Base-by-base conservation (phyloP, 64 coral and sea anemone species). In the Montipora capricornis region DNA sequence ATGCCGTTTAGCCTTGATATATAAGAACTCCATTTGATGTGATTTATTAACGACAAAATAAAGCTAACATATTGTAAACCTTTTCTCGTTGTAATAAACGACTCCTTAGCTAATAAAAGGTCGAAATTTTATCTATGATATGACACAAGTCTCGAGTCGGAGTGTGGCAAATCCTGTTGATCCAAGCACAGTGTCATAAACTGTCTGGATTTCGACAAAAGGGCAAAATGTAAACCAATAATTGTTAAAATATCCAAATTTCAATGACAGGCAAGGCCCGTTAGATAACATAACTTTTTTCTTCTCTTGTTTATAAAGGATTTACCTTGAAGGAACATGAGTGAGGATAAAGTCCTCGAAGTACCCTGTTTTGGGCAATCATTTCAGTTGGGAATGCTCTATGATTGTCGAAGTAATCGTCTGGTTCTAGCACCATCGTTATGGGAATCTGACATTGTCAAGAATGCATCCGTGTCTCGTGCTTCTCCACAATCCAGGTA, bases 351-450 rank as follows among this genome's bases (percentile, higher is more conserved):
- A 49, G 47, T 79, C 17, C 77, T 79, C 5, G 77, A 79, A 8
- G 14, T 79, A 14, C 77, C 47, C 10, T 79, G 47, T 51, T 50
- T 79, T 51, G 77, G 77, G 14, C 15, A 79, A 51, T 8, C 77
- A 79, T 79, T 79, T 50, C 45, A 79, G 77, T 50, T 50, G 5
- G 77, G 77, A 45, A 79, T 79, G 77, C 77, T 79, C 14, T 79
- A 79, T 19, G 77, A 79, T n/a, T 79, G 49, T 53, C 45, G 77
- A 19, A 52, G 15, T 79, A 5, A 79, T 17, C 77, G 10, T 6
- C 77, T 51, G 16, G 15, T 79, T 52, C 5, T 8, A 8, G 47
- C 2, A 20, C 5, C 77, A 50, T 5, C 77, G 9, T 17, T 79
- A 19, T 51, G 77, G 77, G 47, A 52, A 49, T 49, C 15, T 50